Evolutionary conservation across 2,113 vertebrate genomes (phyloP).

Genomic region (Eupsittula cactorum): DNA sequence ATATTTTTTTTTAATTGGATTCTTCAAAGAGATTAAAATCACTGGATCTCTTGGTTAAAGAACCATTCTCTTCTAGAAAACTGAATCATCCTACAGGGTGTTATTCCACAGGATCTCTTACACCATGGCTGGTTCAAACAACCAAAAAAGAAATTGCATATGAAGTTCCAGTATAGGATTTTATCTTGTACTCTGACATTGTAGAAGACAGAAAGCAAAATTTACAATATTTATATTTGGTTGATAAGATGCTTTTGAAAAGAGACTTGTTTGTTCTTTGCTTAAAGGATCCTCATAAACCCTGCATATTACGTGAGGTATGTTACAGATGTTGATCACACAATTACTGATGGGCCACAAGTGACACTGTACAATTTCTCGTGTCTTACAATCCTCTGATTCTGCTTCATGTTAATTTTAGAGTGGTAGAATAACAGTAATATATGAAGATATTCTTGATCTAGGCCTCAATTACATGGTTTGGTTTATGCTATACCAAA

Average conservation of each 20-base stretch:
- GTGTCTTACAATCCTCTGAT: not conserved
- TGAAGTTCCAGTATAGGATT: not conserved
- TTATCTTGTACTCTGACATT: not conserved
- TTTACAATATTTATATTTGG: not conserved
- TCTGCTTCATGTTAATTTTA: not conserved
- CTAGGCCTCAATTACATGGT: not conserved
- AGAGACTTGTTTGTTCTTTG: not conserved
- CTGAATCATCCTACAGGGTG: not conserved
- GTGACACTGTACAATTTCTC: not conserved
- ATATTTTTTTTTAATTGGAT: not conserved
- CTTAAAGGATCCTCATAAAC: not conserved
- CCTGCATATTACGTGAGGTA: not conserved
- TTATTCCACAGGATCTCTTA: not conserved
- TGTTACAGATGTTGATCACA: not conserved
- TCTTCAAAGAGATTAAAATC: not conserved
- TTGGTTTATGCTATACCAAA: not conserved
- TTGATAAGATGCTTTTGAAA: not conserved
- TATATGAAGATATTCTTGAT: not conserved
- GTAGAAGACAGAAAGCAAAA: not conserved
- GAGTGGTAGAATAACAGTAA: not conserved
- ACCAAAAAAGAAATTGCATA: not conserved
- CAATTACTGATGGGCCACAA: not conserved
- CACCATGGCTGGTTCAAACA: not conserved
- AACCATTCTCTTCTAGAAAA: not conserved
- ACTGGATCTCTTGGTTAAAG: not conserved